Conservation (phyloP, 92 coral and sea anemone species). For the Actinostola sp. region DNA sequence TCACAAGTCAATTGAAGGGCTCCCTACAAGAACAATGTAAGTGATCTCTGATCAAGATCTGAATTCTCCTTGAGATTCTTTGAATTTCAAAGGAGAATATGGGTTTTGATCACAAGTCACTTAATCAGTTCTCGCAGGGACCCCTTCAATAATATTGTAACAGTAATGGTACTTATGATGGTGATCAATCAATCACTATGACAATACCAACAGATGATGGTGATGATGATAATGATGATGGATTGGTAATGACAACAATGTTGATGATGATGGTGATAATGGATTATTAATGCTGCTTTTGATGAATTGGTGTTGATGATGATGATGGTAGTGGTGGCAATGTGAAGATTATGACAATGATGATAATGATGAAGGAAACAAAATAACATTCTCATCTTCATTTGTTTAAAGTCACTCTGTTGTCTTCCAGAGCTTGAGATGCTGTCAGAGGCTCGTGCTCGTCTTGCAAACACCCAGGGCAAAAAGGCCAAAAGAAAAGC, state of each 20-base stretch:
- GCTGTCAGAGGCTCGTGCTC: constrained; percentile 99
- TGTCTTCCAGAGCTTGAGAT: constrained; percentile 81
- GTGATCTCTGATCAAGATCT: no score
- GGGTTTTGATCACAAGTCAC: no score
- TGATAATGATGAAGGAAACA: neutral
- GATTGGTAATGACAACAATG: neutral
- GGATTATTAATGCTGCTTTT: neutral
- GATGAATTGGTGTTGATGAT: neutral
- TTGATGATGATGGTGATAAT: neutral
- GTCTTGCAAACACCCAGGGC: constrained; percentile 98
- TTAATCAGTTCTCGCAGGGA: no score
- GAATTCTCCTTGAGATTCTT: no score
- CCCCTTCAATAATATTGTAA: neutral
- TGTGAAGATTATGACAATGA: neutral
- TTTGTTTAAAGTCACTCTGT: no score
- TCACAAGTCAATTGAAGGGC: no score
- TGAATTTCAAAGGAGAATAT: no score
- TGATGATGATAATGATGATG: no score
- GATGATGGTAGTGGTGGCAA: neutral
- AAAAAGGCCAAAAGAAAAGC: constrained; percentile 98
- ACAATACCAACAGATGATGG: no score
- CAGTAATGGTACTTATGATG: neutral
- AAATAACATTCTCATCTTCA: no score
- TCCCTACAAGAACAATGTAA: no score
- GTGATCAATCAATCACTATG: no score